These are phyloP conservation scores for Polymixis flavicincta DNA, from an alignment of 2,888 invertebrate genomes.

Conservation along the genomic window DNA sequence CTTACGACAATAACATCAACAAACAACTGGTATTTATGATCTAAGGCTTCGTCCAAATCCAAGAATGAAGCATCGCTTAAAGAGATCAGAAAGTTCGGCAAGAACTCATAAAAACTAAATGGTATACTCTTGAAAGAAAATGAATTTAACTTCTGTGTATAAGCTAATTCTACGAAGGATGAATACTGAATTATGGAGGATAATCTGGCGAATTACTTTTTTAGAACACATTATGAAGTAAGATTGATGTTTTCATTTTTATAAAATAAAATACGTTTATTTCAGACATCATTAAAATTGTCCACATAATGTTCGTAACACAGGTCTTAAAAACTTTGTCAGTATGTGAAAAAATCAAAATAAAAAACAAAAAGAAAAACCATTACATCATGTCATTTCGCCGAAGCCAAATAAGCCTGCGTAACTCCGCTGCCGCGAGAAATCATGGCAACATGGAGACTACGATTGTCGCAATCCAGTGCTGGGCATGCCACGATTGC, in stretches of 20 bases:
- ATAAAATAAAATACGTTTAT: no score
- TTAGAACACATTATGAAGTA: not conserved
- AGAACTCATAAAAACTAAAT: slow-evolving; percentile 65
- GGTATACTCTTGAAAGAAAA: slow-evolving; percentile 62
- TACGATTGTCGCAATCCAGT: no score
- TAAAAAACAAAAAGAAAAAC: no score
- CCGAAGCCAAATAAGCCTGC: no score
- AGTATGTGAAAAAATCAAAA: no score
- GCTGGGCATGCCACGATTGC: no score
- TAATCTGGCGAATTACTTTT: slow-evolving; percentile 29
- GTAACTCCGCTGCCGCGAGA: no score
- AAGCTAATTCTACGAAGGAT: slow-evolving; percentile 41
- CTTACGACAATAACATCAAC: slow-evolving; percentile 4
- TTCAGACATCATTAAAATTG: no score
- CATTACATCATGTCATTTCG: no score
- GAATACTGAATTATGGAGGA: slow-evolving; percentile 54
- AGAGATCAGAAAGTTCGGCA: slow-evolving; percentile 58
- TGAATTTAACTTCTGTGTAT: slow-evolving; percentile 63
- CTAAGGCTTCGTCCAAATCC: slow-evolving; percentile 31
- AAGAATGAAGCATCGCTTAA: slow-evolving; percentile 34
- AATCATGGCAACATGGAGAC: no score
- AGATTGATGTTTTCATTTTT: not conserved
- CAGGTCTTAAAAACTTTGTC: no score
- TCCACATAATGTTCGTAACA: no score
- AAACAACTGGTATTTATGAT: slow-evolving; percentile 39